Evolutionary conservation across 2,888 invertebrate species (phyloP).

Genomic region (Hemicrepidius hirtus): DNA sequence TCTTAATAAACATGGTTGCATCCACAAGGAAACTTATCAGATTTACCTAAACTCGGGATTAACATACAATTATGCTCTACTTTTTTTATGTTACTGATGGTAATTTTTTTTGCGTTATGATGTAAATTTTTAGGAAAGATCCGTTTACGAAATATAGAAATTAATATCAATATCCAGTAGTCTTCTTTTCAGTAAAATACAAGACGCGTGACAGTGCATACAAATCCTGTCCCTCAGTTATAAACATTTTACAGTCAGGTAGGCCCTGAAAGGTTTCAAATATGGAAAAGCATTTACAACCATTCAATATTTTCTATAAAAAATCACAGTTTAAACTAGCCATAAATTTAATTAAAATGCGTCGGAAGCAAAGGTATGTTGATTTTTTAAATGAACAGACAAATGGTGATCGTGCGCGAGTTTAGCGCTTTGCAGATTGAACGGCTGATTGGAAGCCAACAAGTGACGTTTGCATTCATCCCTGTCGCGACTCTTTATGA

Average conservation of each 20-base stretch:
- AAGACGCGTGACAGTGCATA: too few species aligned
- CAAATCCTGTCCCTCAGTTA: too few species aligned
- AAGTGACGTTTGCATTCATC: slow-evolving; percentile 65
- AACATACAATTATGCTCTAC: neutral
- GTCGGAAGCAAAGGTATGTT: slow-evolving; percentile 30
- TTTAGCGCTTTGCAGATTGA: slow-evolving; percentile 62
- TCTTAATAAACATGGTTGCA: slow-evolving; percentile 1
- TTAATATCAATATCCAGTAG: too few species aligned
- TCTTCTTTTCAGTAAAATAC: too few species aligned
- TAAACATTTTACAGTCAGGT: too few species aligned
- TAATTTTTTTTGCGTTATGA: neutral
- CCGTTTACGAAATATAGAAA: neutral
- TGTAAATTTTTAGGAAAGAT: neutral
- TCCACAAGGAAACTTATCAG: slow-evolving; percentile 8
- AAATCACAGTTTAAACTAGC: too few species aligned
- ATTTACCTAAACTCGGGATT: neutral
- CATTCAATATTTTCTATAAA: too few species aligned
- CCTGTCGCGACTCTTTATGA: slow-evolving; percentile 63
- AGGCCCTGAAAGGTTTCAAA: too few species aligned
- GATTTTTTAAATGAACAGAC: slow-evolving; percentile 59
- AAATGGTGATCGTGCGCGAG: slow-evolving; percentile 64
- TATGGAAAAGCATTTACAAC: too few species aligned
- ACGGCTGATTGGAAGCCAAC: slow-evolving; percentile 63
- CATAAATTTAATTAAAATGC: neutral
- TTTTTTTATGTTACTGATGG: neutral